Conservation (phyloP, 1,140 invertebrate genomes). For the Riptortus pedestris region DNA sequence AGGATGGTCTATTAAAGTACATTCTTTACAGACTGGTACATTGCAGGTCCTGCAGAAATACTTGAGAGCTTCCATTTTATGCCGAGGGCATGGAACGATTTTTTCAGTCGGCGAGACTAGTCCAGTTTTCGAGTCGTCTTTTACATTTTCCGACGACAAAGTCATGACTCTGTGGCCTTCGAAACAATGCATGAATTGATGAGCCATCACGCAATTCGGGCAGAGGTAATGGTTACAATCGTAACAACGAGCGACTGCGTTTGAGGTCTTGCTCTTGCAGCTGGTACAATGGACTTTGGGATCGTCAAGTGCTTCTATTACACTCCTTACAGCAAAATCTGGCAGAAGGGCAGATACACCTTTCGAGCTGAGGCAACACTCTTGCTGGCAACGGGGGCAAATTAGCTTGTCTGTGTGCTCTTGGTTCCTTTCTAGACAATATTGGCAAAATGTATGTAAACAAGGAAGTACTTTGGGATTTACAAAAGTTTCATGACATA, state of each 20-base stretch:
- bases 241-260: slow-evolving; percentile 81
- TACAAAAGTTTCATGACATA: slow-evolving; percentile 68
- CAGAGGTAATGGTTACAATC: slow-evolving; percentile 93
- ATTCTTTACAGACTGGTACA: slow-evolving; percentile 86
- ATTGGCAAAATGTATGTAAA: slow-evolving; percentile 72
- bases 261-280: slow-evolving; percentile 74
- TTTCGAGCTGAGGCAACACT: slow-evolving; percentile 49
- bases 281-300: slow-evolving; percentile 60
- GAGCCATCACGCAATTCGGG: slow-evolving; percentile 92
- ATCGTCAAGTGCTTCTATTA: slow-evolving; percentile 34
- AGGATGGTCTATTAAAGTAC: slow-evolving; percentile 77
- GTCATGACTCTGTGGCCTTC: slow-evolving; percentile 84
- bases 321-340: slow-evolving; percentile 53
- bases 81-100: slow-evolving; percentile 63
- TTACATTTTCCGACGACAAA: slow-evolving; percentile 48
- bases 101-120: slow-evolving; percentile 43
- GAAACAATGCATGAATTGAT: slow-evolving; percentile 97
- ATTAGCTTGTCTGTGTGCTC: slow-evolving; percentile 66
- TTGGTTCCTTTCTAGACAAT: slow-evolving; percentile 62
- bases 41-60: slow-evolving; percentile 86
- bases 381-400: slow-evolving; percentile 69
- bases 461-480: slow-evolving; percentile 64
- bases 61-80: slow-evolving; percentile 78
- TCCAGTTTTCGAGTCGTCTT: slow-evolving; percentile 34
- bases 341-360: slow-evolving; percentile 52